phyloP scores from a whole-genome alignment of 2,888 invertebrate genomes.

The Deilephila porcellus region DNA sequence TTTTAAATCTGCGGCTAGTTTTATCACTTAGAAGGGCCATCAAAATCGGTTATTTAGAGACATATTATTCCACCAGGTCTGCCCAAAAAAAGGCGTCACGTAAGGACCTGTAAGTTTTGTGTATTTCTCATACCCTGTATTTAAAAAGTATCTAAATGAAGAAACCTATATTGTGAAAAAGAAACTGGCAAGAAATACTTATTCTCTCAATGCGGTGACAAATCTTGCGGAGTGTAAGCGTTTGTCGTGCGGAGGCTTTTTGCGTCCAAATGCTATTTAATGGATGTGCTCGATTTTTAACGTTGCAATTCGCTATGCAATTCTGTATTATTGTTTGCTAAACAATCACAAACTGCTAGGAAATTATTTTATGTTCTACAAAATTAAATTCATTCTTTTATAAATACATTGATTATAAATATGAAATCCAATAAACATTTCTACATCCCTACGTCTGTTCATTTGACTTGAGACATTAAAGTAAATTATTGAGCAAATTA shows the following conservation, averaged over 20 bases:
- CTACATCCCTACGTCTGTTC: no score
- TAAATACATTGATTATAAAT: no score
- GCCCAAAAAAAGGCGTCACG: conserved; percentile 1
- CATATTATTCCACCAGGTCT: conserved; percentile 3
- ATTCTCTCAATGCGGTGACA: not conserved
- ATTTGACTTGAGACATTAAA: no score
- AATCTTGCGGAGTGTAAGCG: not conserved
- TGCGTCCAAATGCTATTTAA: not conserved
- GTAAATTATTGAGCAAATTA: no score
- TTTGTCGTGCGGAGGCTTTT: not conserved
- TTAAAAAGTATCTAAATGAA: not conserved
- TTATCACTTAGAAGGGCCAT: not conserved
- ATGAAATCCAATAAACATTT: no score
- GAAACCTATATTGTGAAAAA: not conserved
- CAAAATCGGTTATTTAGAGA: conserved; percentile 1
- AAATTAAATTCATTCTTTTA: no score
- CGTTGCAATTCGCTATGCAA: no score
- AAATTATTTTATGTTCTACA: no score
- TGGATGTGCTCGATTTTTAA: no score
- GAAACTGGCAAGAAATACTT: not conserved
- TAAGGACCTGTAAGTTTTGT: not conserved
- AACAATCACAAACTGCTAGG: no score
- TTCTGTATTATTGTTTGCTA: no score
- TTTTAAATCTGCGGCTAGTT: not conserved
- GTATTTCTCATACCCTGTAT: not conserved